Evolutionary conservation across 2,113 vertebrate species (phyloP), one percentile per base, ranked within the genome.

Genomic region (Gallinago undulata): DNA sequence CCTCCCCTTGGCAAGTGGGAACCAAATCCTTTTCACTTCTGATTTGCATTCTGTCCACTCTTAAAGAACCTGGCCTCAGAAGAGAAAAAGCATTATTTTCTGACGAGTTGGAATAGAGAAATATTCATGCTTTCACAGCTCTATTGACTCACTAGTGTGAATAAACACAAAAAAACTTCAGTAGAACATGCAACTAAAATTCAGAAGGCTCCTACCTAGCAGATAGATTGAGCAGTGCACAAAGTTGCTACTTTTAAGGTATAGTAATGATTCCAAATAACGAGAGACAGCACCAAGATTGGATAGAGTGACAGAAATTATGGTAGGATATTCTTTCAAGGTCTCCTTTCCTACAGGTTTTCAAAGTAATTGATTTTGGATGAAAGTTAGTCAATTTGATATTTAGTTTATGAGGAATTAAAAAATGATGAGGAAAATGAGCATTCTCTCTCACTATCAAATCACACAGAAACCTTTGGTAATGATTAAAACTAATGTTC

Each of bases 341-440:
- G 76, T 56, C 76, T 84, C 82, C 83, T 80, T 96, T 83, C 60
- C 59, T 87, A 70, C 47, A 94, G 79, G 45, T 85, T 92, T 90
- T 86, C 84, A 45, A 74, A 88, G 35, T 57, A 90, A 82, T 69
- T 95, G 62, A 85, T 84, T 96, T 81, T 70, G 33, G 87, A 91
- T 95, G 64, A 92, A 97, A 90, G 77, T 63, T 84, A 88, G 33
- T 50, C 37, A 59, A 73, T 80, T 88, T 86, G 68, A 75, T 83
- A 93, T 53, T 74, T 35, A 67, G 35, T 92, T 97, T 92, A 89
- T 27, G 93, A 81, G 70, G 66, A 91, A 95, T 95, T 94, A 94
- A 62, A 92, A 96, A 94, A 50, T 69, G 19, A 90, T 91, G 53
- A 91, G 69, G 51, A 93, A 96, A 97, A 64, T 8, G 11, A 93